Evolutionary conservation across 2,797 vertebrate species (phyloP), one percentile per base, ranked within the genome.

Genomic region (Lagodon rhomboides): DNA sequence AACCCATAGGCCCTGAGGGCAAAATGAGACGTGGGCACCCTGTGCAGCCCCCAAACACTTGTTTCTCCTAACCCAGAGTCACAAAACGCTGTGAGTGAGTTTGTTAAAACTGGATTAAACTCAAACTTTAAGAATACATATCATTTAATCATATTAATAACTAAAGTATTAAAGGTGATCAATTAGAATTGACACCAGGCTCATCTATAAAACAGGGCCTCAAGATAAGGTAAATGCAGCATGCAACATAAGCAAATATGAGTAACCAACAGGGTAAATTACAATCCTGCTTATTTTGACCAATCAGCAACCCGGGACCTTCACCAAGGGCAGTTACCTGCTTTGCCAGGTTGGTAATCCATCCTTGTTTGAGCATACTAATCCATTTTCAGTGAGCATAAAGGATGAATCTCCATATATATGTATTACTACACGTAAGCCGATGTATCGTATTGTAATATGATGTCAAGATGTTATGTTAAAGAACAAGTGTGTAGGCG

Each of bases 111-210:
- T 44, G 9, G 38, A 38, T 38, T 38, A 11, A 38, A 38, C 38
- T 11, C 38, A 68, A 75, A 27, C 17, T 34, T 2, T 27, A n/a
- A 73, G 23, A 71, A 41, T 6, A 38, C 38, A 22, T 30, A 30
- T 5, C 9, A 69, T 30, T 5, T 38, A 65, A 44, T 22, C 12
- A 67, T 9, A 22, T 18, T 25, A 54, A 2, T 38, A 47, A 49
- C n/a, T 65, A 12, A 58, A 56, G 25, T 49, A 65, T 49, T n/a
- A 44, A 55, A 38, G 38, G 38, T 38, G 44, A 61, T 61, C n/a
- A 73, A 5, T 13, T 27, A 66, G 27, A 65, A 56, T 16, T 59
- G 2, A 43, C 63, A 50, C 3, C 1, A 13, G 15, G 30, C 20
- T 15, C 2, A 0, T 73, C 23, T 18, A 47, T 27, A n/a, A 68